Base-by-base conservation (phyloP, 2,113 vertebrate genomes). In the Limanda limanda region DNA sequence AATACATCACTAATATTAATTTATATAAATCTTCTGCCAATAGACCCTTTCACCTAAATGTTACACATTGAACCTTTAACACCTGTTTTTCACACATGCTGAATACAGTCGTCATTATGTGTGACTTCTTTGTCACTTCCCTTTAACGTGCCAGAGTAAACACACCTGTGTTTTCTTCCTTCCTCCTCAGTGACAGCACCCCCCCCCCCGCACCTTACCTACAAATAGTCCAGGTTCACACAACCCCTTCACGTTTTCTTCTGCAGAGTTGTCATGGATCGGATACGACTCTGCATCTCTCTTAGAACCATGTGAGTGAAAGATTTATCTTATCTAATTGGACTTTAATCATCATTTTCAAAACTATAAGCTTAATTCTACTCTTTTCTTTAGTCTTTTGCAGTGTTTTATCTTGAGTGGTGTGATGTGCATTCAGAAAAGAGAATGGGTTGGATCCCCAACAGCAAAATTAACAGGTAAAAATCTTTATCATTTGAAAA, bases 381-480 rank as follows among this genome's bases (percentile, higher is more conserved):
- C 3, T 24, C 57, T 74, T 1, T 55, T 59, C 68, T 64, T 74
- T 60, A 92, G 90, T 57, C 7, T 74, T 78, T 83, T 70, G 5
- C 71, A 67, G 48, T 67, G 42, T 79, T 51, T 72, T 7, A 18
- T 82, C 27, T 45, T 14, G 23, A 79, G 77, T 15, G 68, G 21
- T 23, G 81, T 54, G 40, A 45, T 89, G 69, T 76, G 13, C 1
- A 31, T 68, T 81, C 82, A 89, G 58, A 79, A 83, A 63, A 83
- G 71, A 79, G 91, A 92, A 57, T 86, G 82, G 90, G 64, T 79
- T 17, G 78, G 73, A 8, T 37, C 31, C 23, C 35, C 65, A 57
- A 27, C 67, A 52, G n/a, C 69, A 57, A 73, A 31, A 68, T 20
- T 82, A 58, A 65, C 76, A 76, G 93, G 90, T 92, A 87, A 81